Conservation (phyloP, 2,888 invertebrate genomes). For the Pristionchus arcanus region DNA sequence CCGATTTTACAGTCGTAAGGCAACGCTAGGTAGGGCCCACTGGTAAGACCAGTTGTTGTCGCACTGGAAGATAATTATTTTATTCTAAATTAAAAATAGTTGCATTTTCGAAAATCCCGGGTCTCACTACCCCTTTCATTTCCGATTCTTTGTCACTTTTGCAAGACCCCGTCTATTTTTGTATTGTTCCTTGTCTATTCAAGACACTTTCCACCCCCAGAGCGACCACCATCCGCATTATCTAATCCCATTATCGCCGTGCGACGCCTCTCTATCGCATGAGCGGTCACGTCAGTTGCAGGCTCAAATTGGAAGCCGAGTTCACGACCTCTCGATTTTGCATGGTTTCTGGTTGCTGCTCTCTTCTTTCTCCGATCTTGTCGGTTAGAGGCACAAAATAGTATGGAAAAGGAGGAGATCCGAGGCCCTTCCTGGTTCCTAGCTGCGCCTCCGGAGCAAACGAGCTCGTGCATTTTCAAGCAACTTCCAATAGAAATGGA, state of each 20-base stretch:
- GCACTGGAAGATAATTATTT: background rate
- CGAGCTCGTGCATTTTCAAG: background rate
- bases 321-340: background rate
- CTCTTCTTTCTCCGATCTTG: background rate
- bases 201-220: background rate
- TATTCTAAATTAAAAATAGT: background rate
- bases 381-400: background rate
- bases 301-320: background rate
- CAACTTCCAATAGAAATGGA: background rate
- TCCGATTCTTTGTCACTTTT: background rate
- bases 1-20: no score
- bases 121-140: background rate
- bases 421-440: background rate
- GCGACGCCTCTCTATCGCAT: no score
- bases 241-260: no score
- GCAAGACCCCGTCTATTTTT: background rate
- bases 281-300: no score
- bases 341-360: background rate
- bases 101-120: background rate
- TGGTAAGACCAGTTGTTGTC: no score
- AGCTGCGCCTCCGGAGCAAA: background rate
- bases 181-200: background rate
- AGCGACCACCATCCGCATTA: background rate
- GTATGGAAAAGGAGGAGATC: background rate
- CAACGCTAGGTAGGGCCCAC: no score